phyloP scores from a whole-genome alignment of 1,140 invertebrate species.

The Lycorma delicatula region DNA sequence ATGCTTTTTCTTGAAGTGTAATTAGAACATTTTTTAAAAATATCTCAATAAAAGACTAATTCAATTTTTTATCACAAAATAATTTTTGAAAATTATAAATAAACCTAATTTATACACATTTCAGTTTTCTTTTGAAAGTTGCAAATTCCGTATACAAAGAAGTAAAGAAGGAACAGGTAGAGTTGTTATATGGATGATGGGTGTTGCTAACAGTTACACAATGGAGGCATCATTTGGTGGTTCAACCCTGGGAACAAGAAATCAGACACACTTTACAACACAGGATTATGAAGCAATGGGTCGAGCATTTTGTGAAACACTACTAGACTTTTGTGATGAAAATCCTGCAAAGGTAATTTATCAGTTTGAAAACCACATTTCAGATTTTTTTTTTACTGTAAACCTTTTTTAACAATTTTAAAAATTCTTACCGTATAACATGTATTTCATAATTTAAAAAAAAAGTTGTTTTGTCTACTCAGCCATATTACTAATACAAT shows the following conservation, averaged over 20 bases:
- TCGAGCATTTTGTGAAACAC: conserved; percentile 81
- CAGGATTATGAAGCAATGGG: conserved; percentile 76
- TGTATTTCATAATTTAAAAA: not conserved
- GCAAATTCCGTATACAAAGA: conserved; percentile 86
- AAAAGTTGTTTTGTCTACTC: no score
- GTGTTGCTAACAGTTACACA: conserved; percentile 87
- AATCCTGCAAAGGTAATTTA: conserved; percentile 66
- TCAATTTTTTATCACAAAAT: no score
- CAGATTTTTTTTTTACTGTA: not conserved
- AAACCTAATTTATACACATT: conserved; percentile 38
- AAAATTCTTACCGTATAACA: not conserved
- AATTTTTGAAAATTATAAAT: no score
- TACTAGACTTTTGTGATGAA: conserved; percentile 83
- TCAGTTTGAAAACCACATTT: not conserved
- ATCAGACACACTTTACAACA: conserved; percentile 76
- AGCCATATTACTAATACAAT: no score
- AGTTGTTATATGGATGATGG: conserved; percentile 90
- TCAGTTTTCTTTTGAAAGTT: conserved; percentile 87
- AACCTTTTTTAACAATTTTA: not conserved
- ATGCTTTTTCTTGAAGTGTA: no score
- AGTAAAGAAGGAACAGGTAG: conserved; percentile 88
- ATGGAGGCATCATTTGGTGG: conserved; percentile 91
- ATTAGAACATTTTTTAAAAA: no score
- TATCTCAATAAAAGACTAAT: no score
- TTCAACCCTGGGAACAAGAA: conserved; percentile 65